phyloP scores from a whole-genome alignment of 2,113 vertebrate genomes.

The Callithrix jacchus region DNA sequence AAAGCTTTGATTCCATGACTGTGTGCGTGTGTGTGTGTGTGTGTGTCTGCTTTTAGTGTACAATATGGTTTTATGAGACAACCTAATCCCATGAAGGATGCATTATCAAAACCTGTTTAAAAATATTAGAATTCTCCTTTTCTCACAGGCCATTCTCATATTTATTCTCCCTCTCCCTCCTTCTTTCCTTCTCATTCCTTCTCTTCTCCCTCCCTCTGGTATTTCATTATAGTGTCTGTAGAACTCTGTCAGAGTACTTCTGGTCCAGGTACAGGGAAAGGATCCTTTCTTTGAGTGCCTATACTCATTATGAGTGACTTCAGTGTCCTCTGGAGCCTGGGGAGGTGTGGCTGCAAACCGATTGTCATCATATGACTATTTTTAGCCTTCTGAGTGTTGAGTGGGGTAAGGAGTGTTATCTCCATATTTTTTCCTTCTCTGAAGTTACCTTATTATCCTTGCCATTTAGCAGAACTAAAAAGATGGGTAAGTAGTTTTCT shows the following conservation, averaged over 20 bases:
- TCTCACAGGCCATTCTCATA: conserved; percentile 63
- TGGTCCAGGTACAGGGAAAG: conserved; percentile 45
- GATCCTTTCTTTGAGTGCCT: conserved; percentile 40
- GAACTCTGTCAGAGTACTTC: conserved; percentile 65
- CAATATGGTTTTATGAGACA: not conserved
- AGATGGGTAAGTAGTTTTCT: conserved; percentile 46
- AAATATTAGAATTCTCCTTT: conserved; percentile 69
- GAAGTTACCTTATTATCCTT: conserved; percentile 65
- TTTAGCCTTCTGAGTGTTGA: conserved; percentile 51
- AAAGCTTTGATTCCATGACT: not conserved
- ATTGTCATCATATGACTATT: conserved; percentile 65
- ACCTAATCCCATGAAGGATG: conserved; percentile 34
- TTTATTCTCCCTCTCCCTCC: not conserved
- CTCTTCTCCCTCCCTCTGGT: not conserved
- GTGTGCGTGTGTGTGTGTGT: not conserved
- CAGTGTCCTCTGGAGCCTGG: conserved; percentile 25
- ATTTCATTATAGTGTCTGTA: conserved; percentile 60
- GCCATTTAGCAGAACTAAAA: conserved; percentile 65
- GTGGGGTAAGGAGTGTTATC: not conserved
- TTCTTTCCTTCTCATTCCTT: not conserved
- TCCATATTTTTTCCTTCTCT: conserved; percentile 68
- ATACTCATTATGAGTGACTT: conserved; percentile 68
- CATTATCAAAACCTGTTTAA: conserved; percentile 72
- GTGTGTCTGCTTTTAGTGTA: not conserved
- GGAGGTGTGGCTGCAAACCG: conserved; percentile 56